A percentile compares a stretch with the other conserved stretches of the same genome.
Evolutionary conservation across 2,113 vertebrate species (phyloP).

Genomic region (Cygnus buccinator): DNA sequence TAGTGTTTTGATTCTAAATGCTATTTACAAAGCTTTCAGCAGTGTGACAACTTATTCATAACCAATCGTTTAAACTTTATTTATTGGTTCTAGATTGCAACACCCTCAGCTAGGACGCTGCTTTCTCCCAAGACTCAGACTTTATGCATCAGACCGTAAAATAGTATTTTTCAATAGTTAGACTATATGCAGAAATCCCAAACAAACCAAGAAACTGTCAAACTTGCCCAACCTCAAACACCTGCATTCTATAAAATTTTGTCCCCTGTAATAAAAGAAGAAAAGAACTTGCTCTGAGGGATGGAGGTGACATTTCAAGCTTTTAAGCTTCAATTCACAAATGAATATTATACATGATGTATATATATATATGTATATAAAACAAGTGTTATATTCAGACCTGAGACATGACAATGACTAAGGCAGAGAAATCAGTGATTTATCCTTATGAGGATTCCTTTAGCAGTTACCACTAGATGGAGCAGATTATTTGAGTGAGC

Average conservation of each 20-base stretch:
- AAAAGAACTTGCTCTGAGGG: not conserved
- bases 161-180: not conserved
- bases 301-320: not conserved
- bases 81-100: not conserved
- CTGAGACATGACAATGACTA: not conserved
- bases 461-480: constrained; percentile 36
- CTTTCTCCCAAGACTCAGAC: not conserved
- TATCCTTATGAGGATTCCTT: not conserved
- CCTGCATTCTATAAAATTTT: not conserved
- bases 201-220: not conserved
- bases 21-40: not conserved
- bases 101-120: not conserved
- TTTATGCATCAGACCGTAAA: not conserved
- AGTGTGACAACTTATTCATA: not conserved
- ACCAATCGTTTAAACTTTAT: not conserved
- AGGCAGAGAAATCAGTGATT: not conserved
- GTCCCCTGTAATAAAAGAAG: not conserved
- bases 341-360: not conserved
- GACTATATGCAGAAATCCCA: not conserved
- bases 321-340: not conserved
- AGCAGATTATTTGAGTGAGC: not conserved
- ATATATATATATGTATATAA: not conserved
- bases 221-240: not conserved
- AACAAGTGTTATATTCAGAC: not conserved
- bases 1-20: not conserved